A percentile compares a stretch with the other conserved stretches of the same genome.
These are phyloP conservation scores for Piliocolobus tephrosceles DNA, from an alignment of 2,113 vertebrate genomes.

Conservation along the genomic window DNA sequence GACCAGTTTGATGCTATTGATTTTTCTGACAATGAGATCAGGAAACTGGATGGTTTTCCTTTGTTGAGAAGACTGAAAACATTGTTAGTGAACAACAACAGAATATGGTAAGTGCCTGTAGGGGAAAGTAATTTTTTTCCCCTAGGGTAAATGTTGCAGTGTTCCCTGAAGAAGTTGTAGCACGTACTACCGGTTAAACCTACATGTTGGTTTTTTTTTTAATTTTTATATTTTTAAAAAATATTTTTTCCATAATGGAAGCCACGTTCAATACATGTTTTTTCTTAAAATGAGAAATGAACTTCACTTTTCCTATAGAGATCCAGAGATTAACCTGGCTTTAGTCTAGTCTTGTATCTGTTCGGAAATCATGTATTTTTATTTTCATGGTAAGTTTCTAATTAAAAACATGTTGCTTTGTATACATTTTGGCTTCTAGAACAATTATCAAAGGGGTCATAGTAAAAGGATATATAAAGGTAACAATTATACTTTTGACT, in stretches of 20 bases:
- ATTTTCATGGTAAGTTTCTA: not conserved
- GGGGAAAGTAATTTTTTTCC: not conserved
- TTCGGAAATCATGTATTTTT: not conserved
- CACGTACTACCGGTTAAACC: not conserved
- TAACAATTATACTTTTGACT: not conserved
- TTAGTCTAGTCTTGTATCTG: not conserved
- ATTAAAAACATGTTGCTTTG: not conserved
- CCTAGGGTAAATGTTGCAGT: not conserved
- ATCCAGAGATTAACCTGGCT: not conserved
- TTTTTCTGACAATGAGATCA: constrained; percentile 97
- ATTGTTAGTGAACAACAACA: constrained; percentile 95
- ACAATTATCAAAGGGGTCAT: not conserved
- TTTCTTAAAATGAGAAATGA: not conserved
- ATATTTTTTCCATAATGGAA: no score
- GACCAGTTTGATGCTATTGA: constrained; percentile 98
- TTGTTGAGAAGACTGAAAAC: constrained; percentile 93
- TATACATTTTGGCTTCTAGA: constrained; percentile 3
- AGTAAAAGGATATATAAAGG: not conserved
- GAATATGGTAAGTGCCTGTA: constrained; percentile 90
- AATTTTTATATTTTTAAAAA: no score
- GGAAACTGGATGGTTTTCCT: constrained; percentile 97
- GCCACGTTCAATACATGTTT: no score
- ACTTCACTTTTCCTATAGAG: not conserved
- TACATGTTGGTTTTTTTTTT: not conserved
- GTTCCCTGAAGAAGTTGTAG: not conserved